phyloP scores from a whole-genome alignment of 2,888 invertebrate genomes.

The Tetranychus truncatus region DNA sequence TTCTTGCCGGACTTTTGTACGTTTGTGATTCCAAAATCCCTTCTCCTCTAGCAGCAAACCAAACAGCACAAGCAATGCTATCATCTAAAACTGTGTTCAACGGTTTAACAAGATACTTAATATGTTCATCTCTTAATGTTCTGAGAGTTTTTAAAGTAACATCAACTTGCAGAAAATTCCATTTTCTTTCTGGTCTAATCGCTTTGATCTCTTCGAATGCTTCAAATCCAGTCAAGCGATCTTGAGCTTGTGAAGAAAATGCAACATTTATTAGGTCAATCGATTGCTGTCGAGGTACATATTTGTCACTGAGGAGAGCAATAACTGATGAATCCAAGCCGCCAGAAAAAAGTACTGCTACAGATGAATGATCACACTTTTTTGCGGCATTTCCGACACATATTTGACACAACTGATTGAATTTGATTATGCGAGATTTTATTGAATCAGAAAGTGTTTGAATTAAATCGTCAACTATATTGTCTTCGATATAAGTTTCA shows the following conservation, averaged over 20 bases:
- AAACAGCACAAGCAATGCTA: slow-evolving; percentile 72
- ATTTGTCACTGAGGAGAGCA: slow-evolving; percentile 56
- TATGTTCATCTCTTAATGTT: slow-evolving; percentile 36
- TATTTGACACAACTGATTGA: background rate
- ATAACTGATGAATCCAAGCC: slow-evolving; percentile 88
- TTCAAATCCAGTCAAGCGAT: slow-evolving; percentile 55
- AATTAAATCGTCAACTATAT: background rate
- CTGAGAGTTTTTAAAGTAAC: slow-evolving; percentile 28
- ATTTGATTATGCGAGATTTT: background rate
- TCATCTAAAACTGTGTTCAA: slow-evolving; percentile 76
- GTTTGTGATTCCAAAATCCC: slow-evolving; percentile 32
- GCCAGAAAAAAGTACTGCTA: slow-evolving; percentile 80
- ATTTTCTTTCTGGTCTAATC: slow-evolving; percentile 51
- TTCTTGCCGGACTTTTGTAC: slow-evolving; percentile 35
- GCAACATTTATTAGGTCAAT: slow-evolving; percentile 91
- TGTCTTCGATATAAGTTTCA: background rate
- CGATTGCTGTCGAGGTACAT: slow-evolving; percentile 40
- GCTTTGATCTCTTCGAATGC: slow-evolving; percentile 49
- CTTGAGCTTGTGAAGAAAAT: slow-evolving; percentile 58
- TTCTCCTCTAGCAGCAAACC: slow-evolving; percentile 74
- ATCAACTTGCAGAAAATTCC: slow-evolving; percentile 49
- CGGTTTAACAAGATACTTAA: slow-evolving; percentile 65
- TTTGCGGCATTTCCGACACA: background rate
- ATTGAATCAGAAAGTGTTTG: background rate
- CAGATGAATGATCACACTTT: slow-evolving; percentile 20